phyloP scores from a whole-genome alignment of 2,797 vertebrate species.

The Microhierax caerulescens region DNA sequence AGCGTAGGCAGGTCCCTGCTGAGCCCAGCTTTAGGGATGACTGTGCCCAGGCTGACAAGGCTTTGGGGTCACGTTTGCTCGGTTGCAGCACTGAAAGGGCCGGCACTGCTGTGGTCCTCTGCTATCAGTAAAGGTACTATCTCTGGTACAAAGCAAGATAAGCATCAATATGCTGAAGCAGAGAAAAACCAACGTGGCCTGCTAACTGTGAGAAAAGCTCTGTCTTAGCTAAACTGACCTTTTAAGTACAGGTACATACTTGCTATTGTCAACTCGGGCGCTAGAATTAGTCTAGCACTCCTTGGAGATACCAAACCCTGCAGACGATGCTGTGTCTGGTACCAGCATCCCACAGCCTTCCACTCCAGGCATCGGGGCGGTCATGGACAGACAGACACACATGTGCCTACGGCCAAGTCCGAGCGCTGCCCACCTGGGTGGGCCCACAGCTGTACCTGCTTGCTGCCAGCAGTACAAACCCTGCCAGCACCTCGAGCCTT shows the following conservation, averaged over 20 bases:
- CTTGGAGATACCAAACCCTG: not conserved
- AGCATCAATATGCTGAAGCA: not conserved
- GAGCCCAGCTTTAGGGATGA: not conserved
- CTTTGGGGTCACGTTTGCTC: not conserved
- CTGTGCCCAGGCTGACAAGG: not conserved
- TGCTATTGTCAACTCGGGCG: not conserved
- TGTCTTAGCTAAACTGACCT: not conserved
- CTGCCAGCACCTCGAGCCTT: not conserved
- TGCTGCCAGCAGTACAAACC: not conserved
- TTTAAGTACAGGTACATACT: fast-evolving
- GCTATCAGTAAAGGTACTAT: not conserved
- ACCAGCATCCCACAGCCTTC: not conserved
- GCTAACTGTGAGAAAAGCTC: not conserved
- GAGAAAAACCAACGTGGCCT: not conserved
- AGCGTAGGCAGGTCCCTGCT: not conserved
- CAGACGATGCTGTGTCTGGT: not conserved
- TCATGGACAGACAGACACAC: not conserved
- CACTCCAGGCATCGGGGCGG: not conserved
- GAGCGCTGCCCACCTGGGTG: not conserved
- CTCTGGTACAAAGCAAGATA: not conserved
- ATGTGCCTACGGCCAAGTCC: fast-evolving
- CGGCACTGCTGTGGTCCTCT: not conserved
- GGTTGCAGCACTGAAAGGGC: not conserved
- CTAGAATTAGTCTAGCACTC: not conserved
- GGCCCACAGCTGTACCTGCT: not conserved